Conservation (phyloP, 2,797 vertebrate species). For the Pseudochirops cupreus region DNA sequence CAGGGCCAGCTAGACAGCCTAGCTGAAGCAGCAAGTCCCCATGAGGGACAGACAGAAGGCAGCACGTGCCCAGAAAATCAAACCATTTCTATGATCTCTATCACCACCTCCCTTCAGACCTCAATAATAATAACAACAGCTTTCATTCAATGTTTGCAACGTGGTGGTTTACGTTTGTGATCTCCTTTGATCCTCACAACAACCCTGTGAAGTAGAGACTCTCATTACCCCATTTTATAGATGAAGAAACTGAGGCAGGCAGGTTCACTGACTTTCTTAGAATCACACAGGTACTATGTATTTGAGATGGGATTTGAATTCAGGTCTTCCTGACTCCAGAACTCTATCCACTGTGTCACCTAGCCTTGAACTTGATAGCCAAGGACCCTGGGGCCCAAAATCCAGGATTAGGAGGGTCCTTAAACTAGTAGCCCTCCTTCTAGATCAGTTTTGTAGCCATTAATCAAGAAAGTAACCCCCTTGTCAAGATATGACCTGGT, state of each 20-base stretch:
- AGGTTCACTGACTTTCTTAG: neutral
- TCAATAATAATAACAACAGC: no score
- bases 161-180: no score
- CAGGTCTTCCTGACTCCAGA: neutral
- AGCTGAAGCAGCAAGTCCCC: no score
- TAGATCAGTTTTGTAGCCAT: neutral
- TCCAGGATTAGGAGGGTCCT: no score
- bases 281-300: neutral
- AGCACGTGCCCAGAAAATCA: no score
- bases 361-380: neutral
- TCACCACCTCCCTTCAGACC: no score
- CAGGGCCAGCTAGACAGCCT: no score
- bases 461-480: neutral
- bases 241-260: neutral
- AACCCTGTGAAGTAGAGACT: neutral
- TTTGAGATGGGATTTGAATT: neutral
- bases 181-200: no score
- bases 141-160: no score
- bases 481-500: neutral
- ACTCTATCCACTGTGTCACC: neutral
- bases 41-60: no score
- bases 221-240: neutral
- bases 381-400: no score
- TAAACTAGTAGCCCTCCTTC: neutral
- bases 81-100: no score